Conservation (phyloP, 2,888 invertebrate genomes). For the Pecten maximus region DNA sequence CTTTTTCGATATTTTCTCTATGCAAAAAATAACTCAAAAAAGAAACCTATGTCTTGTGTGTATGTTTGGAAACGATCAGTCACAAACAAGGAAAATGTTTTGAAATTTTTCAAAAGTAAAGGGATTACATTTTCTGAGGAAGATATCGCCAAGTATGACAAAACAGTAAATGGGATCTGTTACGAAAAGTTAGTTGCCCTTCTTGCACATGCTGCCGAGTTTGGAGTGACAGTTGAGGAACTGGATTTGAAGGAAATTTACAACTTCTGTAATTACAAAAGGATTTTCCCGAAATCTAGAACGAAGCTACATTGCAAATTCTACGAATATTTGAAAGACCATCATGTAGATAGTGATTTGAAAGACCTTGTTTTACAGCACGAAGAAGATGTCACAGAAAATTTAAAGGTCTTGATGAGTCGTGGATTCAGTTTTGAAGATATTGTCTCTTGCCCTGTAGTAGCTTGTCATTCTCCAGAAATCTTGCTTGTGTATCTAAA, state of each 20-base stretch:
- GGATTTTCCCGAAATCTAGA: not conserved
- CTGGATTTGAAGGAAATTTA: not conserved
- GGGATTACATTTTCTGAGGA: not conserved
- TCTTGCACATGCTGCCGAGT: not conserved
- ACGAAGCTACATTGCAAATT: not conserved
- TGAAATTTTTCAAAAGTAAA: not conserved
- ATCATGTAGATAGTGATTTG: not conserved
- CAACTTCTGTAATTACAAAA: not conserved
- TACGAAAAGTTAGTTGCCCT: not conserved
- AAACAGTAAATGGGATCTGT: not conserved
- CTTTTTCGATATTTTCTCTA: not conserved
- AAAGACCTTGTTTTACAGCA: not conserved
- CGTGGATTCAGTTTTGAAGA: not conserved
- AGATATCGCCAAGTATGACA: not conserved
- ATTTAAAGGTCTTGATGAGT: not conserved
- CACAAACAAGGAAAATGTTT: not conserved
- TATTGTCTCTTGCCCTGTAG: not conserved
- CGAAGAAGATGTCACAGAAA: not conserved
- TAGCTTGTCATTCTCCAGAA: not conserved
- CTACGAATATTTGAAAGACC: not conserved
- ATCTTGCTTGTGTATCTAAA: not conserved
- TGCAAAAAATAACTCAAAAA: not conserved
- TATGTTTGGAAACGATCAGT: not conserved
- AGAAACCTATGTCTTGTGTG: not conserved
- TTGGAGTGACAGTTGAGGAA: not conserved